These are phyloP conservation scores for Ophion costatus DNA, from an alignment of 2,888 invertebrate genomes.

Conservation along the genomic window DNA sequence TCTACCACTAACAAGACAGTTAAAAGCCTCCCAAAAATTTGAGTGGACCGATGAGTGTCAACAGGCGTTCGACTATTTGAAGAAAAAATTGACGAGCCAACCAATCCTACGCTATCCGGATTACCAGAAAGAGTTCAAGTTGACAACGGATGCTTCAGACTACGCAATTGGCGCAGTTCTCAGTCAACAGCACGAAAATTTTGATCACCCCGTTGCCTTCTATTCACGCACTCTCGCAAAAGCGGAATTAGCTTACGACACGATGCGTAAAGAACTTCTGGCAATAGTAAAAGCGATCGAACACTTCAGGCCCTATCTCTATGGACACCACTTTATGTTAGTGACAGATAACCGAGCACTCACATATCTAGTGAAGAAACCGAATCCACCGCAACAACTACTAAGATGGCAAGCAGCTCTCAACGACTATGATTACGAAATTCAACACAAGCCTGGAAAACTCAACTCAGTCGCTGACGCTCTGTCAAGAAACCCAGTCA, in stretches of 20 bases:
- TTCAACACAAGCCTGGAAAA: slow-evolving; percentile 44
- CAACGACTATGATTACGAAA: slow-evolving; percentile 41
- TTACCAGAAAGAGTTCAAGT: no score
- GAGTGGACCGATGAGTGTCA: slow-evolving; percentile 48
- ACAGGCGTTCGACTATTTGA: slow-evolving; percentile 55
- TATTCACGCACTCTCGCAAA: no score
- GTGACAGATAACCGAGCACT: slow-evolving; percentile 53
- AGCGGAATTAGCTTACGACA: slow-evolving; percentile 40
- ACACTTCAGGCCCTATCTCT: slow-evolving; percentile 55
- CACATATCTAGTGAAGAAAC: slow-evolving; percentile 43
- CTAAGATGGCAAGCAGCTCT: slow-evolving; percentile 47
- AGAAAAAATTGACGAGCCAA: slow-evolving; percentile 45
- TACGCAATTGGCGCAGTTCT: no score
- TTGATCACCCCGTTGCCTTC: no score
- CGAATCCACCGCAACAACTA: slow-evolving; percentile 42
- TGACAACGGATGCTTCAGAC: no score
- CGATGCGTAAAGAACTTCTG: slow-evolving; percentile 77
- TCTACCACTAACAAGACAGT: no score
- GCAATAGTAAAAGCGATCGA: slow-evolving; percentile 49
- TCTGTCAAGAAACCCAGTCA: neutral
- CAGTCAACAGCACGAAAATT: no score
- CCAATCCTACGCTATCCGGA: slow-evolving; percentile 36
- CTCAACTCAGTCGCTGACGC: slow-evolving; percentile 44
- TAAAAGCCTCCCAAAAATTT: slow-evolving; percentile 12
- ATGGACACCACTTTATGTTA: slow-evolving; percentile 43